Evolutionary conservation across 2,888 invertebrate genomes (phyloP).

Genomic region (Drosophila histrio): DNA sequence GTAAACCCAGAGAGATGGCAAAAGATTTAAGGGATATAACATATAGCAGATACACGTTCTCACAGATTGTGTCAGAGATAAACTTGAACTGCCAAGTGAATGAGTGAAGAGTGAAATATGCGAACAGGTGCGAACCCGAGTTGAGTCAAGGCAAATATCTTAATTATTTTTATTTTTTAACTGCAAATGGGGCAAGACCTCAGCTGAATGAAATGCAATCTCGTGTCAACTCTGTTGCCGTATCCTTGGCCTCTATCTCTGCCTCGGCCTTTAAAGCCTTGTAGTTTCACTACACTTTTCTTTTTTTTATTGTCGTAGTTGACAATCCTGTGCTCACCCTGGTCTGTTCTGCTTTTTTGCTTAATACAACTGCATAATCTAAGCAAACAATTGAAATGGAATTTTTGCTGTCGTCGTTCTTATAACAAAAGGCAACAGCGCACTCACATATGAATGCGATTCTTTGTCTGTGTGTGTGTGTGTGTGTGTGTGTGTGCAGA

Average conservation of each 20-base stretch:
- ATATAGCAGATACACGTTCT: not conserved
- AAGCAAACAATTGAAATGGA: slow-evolving; percentile 81
- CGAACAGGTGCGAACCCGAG: not conserved
- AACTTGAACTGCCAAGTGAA: slow-evolving; percentile 2
- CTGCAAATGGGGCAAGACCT: slow-evolving; percentile 1
- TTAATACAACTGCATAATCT: slow-evolving; percentile 81
- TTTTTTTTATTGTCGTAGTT: slow-evolving; percentile 7
- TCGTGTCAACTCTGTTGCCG: not conserved
- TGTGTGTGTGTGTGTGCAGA: slow-evolving; percentile 26
- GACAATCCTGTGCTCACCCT: slow-evolving; percentile 8
- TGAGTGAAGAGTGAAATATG: not conserved
- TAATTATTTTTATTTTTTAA: slow-evolving; percentile 38
- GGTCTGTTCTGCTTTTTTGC: slow-evolving; percentile 34
- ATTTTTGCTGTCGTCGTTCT: slow-evolving; percentile 63
- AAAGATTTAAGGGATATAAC: slow-evolving; percentile 18
- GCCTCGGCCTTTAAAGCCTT: slow-evolving; percentile 23
- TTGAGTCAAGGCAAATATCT: slow-evolving; percentile 22
- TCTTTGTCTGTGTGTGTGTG: slow-evolving; percentile 17
- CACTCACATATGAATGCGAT: slow-evolving; percentile 40
- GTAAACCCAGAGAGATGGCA: not conserved
- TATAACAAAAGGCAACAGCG: slow-evolving; percentile 56
- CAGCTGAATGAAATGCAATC: slow-evolving; percentile 25
- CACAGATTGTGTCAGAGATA: not conserved
- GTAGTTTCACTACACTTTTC: not conserved
- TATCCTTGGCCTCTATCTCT: slow-evolving; percentile 6